Percentiles rank a stretch among this genome's conserved stretches.
These are phyloP conservation scores for Centropus bengalensis DNA, from an alignment of 2,113 vertebrate genomes.

Conservation along the genomic window DNA sequence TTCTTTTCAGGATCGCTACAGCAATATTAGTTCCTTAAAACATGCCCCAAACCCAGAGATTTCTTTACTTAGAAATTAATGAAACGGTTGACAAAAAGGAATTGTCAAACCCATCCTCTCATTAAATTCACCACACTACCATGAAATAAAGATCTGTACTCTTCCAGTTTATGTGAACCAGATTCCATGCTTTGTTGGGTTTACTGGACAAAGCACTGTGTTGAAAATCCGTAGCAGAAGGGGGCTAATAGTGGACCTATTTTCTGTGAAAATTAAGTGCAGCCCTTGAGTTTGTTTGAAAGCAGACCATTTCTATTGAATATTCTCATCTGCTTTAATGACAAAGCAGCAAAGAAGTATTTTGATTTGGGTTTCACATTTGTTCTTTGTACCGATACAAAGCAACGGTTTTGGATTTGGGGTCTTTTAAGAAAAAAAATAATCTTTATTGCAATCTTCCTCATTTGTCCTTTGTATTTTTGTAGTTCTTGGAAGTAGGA, in stretches of 20 bases:
- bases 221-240: not conserved
- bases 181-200: not conserved
- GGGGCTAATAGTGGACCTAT: accelerated
- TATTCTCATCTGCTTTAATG: accelerated
- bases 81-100: not conserved
- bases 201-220: not conserved
- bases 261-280: not conserved
- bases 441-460: not conserved
- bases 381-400: not conserved
- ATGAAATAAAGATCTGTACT: not conserved
- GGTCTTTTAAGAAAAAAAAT: not conserved
- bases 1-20: not conserved
- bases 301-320: not conserved
- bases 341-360: not conserved
- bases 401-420: not conserved
- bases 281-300: not conserved
- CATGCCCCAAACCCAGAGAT: not conserved
- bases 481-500: not conserved
- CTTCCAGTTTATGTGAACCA: not conserved
- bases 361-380: not conserved
- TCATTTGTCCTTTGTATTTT: not conserved
- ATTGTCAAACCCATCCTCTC: not conserved
- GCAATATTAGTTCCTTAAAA: slow-evolving; percentile 26
- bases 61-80: slow-evolving; percentile 20
- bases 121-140: not conserved